phyloP scores from a whole-genome alignment of 2,797 vertebrate species.

The Heteromormyrus szaboi region DNA sequence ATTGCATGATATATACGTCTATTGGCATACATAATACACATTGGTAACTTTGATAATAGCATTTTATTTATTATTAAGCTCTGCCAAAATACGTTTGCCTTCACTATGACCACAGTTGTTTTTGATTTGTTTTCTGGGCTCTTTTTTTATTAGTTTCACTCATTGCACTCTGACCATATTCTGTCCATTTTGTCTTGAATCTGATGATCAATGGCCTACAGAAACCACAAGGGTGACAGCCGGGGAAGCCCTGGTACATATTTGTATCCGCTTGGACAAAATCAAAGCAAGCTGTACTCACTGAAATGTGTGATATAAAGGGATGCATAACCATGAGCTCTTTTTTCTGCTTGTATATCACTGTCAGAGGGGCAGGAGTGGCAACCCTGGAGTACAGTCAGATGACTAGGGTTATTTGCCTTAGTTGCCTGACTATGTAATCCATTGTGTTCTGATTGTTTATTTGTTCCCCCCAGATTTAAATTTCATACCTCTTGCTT shows the following conservation, averaged over 20 bases:
- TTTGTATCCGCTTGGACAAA: background rate
- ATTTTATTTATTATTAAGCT: background rate
- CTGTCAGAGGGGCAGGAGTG: background rate
- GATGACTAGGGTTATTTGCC: background rate
- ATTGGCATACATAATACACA: background rate
- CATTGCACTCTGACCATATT: background rate
- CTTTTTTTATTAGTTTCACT: background rate
- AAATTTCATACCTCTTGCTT: background rate
- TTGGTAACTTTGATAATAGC: background rate
- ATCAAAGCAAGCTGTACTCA: background rate
- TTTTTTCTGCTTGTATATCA: background rate
- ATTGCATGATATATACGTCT: background rate
- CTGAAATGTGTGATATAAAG: background rate
- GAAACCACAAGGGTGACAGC: background rate
- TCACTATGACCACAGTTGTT: background rate
- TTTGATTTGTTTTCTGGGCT: background rate
- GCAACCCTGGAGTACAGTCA: background rate
- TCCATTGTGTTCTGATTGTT: background rate
- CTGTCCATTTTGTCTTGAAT: background rate
- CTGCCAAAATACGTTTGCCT: background rate
- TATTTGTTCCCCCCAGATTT: background rate
- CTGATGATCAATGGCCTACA: background rate
- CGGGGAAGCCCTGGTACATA: background rate
- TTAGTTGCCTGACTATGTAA: background rate
- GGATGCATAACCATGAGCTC: background rate